Evolutionary conservation across 2,113 vertebrate genomes (phyloP), one percentile per base, ranked within the genome.

Genomic region (Hydrolagus affinis): DNA sequence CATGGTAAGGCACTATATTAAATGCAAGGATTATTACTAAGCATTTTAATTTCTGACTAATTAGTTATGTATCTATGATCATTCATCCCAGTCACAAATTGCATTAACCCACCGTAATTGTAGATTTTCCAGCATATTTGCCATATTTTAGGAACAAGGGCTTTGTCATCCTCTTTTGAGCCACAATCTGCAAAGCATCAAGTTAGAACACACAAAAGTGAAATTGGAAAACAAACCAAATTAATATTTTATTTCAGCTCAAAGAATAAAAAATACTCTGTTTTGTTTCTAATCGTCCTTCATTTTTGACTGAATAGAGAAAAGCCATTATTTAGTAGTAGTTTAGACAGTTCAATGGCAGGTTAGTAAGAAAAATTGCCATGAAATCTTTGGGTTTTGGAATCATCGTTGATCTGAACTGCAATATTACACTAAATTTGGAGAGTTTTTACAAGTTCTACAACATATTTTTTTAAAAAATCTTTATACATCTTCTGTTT

Each of bases 121-220:
- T 96, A 87, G 97, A 98, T 88, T 98, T 99, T 69, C 97, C 96
- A 0, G 96, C 96, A 0, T 94, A 96, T 89, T 98, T 96, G 83
- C 97, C 96, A 0, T 95, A 96, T 89, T 96, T 97, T 88, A 98
- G 92, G 89, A 96, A 89, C 89, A 99, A 89, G 0, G 95, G 92
- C 77, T 95, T 97, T 2, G 94, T 92, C 94, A 98, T 94, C 86
- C 94, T 95, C 91, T 97, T 98, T 90, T 98, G 97, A 0, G 96
- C 96, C 90, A 98, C 96, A 0, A 98, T 97, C 97, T 99, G 92
- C 85, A 85, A 86, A 83, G 86, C 88, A 17, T 90, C 85, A 71
- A 88, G 75, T 86, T 80, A 88, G 59, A 85, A 70, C 62, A 66
- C n/a, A 66, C 28, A 83, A 83, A 66, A 32, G 60, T 68, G 77